Base-by-base conservation (phyloP, 2,113 vertebrate genomes). In the Oncorhynchus masou region DNA sequence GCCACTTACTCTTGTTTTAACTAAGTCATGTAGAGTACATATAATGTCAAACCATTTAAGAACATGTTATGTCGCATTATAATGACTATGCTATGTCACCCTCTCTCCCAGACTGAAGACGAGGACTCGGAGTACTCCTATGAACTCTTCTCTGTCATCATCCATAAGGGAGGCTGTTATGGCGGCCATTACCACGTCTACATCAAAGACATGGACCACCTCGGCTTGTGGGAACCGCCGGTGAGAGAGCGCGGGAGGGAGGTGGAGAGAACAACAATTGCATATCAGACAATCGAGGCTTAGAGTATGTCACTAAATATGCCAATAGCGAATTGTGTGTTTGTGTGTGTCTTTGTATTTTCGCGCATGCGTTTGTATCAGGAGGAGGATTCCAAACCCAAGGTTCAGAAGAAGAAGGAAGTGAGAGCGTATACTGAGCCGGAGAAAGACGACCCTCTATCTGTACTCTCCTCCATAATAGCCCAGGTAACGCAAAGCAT, bases 111-210 rank as follows among this genome's bases (percentile, higher is more conserved):
- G 97, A 90, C 86, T 70, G 91, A 94, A 62, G 87, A 88, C 83
- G 94, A 91, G 0, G 95, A 97, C 84, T 91, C 91, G 11, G 95
- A 96, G 75, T 96, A 94, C 78, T 87, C 90, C 27, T 99, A 98
- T 71, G 96, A 99, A 81, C 94, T 99, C 73, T 99, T 96, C 91
- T 99, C 98, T 34, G 95, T 99, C 81, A 99, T 99, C 81, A 96
- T 99, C 90, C 98, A 99, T 86, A 97, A 97, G 91, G 98, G 98
- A 8, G 96, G 97, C 84, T 99, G 98, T 92, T 97, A 99, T 71
- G 98, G 97, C 60, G 97, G 98, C 60, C 98, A 99, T 90, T 99
- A 99, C 86, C 96, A 99, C 69, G 97, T 94, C 75, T 97, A 98
- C 84, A 96, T 99, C 90, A 96, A 90, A 87, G 98, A 99, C 84